phyloP scores from a whole-genome alignment of 2,113 vertebrate genomes.

The Trinectes maculatus region DNA sequence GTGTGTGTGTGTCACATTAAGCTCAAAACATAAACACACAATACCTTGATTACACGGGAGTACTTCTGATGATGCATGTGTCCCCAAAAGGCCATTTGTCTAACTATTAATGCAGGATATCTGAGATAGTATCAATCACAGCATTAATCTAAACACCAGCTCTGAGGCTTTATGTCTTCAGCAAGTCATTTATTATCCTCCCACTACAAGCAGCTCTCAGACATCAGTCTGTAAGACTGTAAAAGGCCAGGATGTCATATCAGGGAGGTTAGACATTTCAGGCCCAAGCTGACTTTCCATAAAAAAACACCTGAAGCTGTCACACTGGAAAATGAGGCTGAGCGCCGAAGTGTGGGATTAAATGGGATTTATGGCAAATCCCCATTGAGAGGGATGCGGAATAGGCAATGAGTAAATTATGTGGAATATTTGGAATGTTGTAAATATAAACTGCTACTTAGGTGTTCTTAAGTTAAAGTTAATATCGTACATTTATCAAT shows the following conservation, averaged over 20 bases:
- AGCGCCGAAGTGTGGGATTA: constrained; percentile 17
- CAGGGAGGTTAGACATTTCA: constrained; percentile 35
- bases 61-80: constrained; percentile 20
- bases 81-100: constrained; percentile 38
- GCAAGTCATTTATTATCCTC: constrained; percentile 50
- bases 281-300: constrained; percentile 37
- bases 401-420: background rate
- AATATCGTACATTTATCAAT: too few species aligned
- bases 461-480: too few species aligned
- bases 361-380: constrained; percentile 10
- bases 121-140: constrained; percentile 33
- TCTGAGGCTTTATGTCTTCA: constrained; percentile 45
- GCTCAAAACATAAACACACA: constrained; percentile 36
- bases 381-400: background rate
- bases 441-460: background rate
- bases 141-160: constrained; percentile 50
- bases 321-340: constrained; percentile 31
- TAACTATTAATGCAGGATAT: constrained; percentile 29
- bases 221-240: constrained; percentile 23
- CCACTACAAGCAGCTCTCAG: constrained; percentile 26
- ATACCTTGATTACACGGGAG: constrained; percentile 19
- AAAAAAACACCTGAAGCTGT: constrained; percentile 46
- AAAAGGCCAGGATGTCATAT: constrained; percentile 49
- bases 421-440: background rate
- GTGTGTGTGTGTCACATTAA: constrained; percentile 48